These are phyloP conservation scores for Megaustenia siamemsis DNA, from an alignment of 2,888 invertebrate genomes.

Conservation along the genomic window DNA sequence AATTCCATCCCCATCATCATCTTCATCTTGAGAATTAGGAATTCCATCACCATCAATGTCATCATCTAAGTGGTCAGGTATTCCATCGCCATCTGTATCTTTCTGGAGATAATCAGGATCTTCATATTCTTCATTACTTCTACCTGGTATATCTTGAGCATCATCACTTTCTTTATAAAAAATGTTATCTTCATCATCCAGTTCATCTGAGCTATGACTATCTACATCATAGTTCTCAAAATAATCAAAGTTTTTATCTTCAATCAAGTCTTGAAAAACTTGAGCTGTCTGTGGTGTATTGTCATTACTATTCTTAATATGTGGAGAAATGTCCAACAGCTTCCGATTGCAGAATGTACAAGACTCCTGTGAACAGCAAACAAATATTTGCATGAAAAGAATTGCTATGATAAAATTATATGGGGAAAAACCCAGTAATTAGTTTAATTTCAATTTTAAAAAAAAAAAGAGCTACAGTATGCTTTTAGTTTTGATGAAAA, in stretches of 20 bases:
- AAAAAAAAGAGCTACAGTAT: too few species aligned
- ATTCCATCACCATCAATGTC: slow-evolving; percentile 47
- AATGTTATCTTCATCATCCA: slow-evolving; percentile 64
- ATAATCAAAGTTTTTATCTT: slow-evolving; percentile 64
- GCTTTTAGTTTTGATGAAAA: too few species aligned
- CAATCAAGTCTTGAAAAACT: slow-evolving; percentile 58
- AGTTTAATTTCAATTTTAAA: too few species aligned
- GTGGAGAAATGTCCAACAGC: slow-evolving; percentile 62
- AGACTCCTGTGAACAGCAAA: not conserved
- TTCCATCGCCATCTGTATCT: slow-evolving; percentile 30
- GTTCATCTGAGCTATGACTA: slow-evolving; percentile 44
- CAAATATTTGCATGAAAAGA: not conserved
- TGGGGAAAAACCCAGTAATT: too few species aligned
- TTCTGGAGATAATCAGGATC: slow-evolving; percentile 3
- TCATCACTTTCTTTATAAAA: slow-evolving; percentile 71
- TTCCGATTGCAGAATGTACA: slow-evolving; percentile 71
- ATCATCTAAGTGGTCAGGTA: slow-evolving; percentile 30
- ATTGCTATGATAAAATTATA: too few species aligned
- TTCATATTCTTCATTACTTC: slow-evolving; percentile 55
- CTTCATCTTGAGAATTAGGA: slow-evolving; percentile 59
- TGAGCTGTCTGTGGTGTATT: not conserved
- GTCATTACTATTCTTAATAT: slow-evolving; percentile 11
- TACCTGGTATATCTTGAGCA: slow-evolving; percentile 65
- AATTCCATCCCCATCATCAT: slow-evolving; percentile 70
- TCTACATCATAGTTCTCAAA: slow-evolving; percentile 60